These are phyloP conservation scores for Acanthosepion pharaonis DNA, from an alignment of 2,888 invertebrate species.

Conservation along the genomic window DNA sequence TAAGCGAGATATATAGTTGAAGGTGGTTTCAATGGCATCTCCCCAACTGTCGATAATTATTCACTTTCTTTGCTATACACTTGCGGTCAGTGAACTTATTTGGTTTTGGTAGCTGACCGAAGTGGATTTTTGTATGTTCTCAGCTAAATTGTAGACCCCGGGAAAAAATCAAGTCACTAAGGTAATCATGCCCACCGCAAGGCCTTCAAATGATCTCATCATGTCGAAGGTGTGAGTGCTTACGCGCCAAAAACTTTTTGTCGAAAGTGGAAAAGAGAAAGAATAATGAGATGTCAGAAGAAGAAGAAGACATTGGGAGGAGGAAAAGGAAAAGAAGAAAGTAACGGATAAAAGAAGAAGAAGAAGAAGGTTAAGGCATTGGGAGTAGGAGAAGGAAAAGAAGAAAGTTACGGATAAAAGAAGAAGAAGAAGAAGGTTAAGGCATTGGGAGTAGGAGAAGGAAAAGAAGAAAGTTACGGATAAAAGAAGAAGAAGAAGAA, in stretches of 20 bases:
- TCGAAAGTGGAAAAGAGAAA: background rate
- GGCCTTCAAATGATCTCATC: background rate
- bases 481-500: background rate
- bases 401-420: too few relatives aligned
- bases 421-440: background rate
- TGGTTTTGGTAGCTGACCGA: background rate
- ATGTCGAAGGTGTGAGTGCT: background rate
- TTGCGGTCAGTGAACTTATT: constrained; percentile 33
- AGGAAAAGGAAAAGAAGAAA: background rate
- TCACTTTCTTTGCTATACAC: background rate
- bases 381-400: background rate
- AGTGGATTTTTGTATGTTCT: background rate
- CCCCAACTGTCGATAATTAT: background rate
- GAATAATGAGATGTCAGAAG: background rate
- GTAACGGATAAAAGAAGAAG: background rate
- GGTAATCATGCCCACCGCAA: constrained; percentile 8
- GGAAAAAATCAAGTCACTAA: background rate
- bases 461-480: background rate
- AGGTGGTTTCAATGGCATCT: background rate
- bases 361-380: too few relatives aligned
- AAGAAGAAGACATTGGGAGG: background rate
- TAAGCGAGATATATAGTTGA: background rate
- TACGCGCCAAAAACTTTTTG: background rate
- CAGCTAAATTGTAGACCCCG: background rate
- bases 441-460: background rate